Percentiles rank a stretch among this genome's conserved stretches.
Conservation (phyloP, 2,113 vertebrate species). For the Artemisiospiza belli region DNA sequence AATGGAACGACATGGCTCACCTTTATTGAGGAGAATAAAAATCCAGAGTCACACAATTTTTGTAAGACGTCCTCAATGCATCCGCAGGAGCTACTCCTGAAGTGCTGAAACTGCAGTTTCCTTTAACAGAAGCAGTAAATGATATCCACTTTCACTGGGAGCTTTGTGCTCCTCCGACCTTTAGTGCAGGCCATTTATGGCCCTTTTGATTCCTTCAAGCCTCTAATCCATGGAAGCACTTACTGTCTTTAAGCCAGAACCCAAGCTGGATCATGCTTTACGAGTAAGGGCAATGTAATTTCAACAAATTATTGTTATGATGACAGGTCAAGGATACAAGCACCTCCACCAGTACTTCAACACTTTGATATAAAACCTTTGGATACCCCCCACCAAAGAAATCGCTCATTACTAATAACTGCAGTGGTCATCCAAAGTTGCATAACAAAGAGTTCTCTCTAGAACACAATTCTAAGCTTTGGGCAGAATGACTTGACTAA, state of each 20-base stretch:
- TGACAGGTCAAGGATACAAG: background rate
- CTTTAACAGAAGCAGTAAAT: background rate
- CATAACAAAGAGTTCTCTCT: accelerated
- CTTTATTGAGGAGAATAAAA: constrained; percentile 20
- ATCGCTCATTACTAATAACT: background rate
- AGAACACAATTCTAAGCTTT: background rate
- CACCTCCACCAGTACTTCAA: background rate
- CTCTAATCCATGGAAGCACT: background rate
- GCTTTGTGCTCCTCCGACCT: background rate
- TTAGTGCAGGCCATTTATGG: background rate
- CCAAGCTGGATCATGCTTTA: background rate
- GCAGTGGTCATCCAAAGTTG: background rate
- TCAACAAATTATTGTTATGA: background rate
- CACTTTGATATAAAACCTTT: background rate
- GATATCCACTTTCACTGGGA: background rate
- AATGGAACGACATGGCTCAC: constrained; percentile 89
- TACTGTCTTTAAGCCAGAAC: background rate
- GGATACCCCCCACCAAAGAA: background rate
- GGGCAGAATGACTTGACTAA: background rate
- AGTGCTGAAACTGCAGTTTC: background rate
- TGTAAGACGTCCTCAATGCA: background rate
- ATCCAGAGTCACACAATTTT: background rate
- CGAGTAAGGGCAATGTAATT: background rate
- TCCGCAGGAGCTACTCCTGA: background rate
- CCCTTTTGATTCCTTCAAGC: background rate